Conservation (phyloP, 2,113 vertebrate species). For the Thermophis baileyi region DNA sequence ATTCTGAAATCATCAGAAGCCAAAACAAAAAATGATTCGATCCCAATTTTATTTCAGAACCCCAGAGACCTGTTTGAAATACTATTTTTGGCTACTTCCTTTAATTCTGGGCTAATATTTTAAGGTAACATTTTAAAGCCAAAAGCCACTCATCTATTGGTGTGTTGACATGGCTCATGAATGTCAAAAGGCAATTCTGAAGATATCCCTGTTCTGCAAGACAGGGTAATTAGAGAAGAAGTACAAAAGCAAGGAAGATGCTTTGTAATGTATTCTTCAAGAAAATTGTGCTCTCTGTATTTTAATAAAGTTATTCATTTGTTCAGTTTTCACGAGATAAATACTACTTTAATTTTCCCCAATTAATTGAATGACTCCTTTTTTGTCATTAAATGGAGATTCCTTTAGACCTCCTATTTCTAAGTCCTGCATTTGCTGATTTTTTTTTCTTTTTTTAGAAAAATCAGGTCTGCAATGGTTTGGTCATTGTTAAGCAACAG, state of each 20-base stretch:
- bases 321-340: neutral
- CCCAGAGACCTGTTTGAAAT: too few relatives aligned
- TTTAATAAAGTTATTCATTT: neutral
- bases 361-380: neutral
- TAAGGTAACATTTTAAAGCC: neutral
- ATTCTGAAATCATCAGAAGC: neutral
- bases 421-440: slow-evolving; percentile 46
- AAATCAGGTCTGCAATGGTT: slow-evolving; percentile 63
- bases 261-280: rapidly evolving
- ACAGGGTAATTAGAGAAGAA: neutral
- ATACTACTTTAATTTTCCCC: neutral
- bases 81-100: neutral
- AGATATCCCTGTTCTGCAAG: neutral
- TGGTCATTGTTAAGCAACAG: slow-evolving; percentile 53
- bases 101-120: neutral
- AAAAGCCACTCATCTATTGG: neutral
- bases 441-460: slow-evolving; percentile 25
- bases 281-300: rapidly evolving
- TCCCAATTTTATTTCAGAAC: neutral
- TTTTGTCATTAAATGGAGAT: slow-evolving; percentile 2
- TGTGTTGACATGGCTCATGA: slow-evolving; percentile 14
- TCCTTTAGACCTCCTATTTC: slow-evolving; percentile 22
- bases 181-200: slow-evolving; percentile 12
- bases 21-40: too few relatives aligned
- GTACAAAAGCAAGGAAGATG: neutral